Percentiles rank a stretch among this genome's conserved stretches.
Evolutionary conservation across 2,113 vertebrate genomes (phyloP).

Genomic region (Abramis brama): DNA sequence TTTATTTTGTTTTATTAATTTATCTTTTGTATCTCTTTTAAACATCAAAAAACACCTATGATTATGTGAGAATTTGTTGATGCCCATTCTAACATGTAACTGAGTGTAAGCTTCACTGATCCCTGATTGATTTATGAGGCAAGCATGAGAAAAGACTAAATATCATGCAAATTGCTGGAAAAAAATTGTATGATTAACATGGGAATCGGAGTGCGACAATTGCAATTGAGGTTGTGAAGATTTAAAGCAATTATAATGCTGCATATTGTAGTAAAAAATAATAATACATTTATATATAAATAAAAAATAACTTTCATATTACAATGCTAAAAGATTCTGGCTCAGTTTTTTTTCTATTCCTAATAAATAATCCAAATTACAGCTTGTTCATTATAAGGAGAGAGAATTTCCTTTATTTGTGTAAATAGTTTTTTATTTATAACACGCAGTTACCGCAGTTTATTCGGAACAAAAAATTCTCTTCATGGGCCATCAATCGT

Average conservation of each 20-base stretch:
- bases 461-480: not conserved
- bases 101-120: slow-evolving; percentile 68
- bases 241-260: not conserved
- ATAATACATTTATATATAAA: no score
- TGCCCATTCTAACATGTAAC: slow-evolving; percentile 66
- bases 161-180: not conserved
- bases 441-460: not conserved
- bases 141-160: slow-evolving; percentile 60
- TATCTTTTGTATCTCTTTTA: no score
- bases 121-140: slow-evolving; percentile 72
- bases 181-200: slow-evolving; percentile 13
- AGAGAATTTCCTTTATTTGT: not conserved
- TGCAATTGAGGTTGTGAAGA: not conserved
- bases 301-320: not conserved
- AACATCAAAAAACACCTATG: no score
- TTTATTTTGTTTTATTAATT: no score
- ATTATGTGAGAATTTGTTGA: slow-evolving; percentile 1
- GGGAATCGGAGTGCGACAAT: slow-evolving; percentile 55
- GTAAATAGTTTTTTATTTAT: slow-evolving; percentile 5
- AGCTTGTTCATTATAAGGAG: not conserved
- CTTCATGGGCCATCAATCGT: slow-evolving; percentile 31
- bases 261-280: not conserved
- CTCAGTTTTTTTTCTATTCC: not conserved
- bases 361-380: not conserved
- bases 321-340: not conserved